Evolutionary conservation across 2,113 vertebrate genomes (phyloP), one percentile per base, ranked within the genome.

Genomic region (Labeo catla): DNA sequence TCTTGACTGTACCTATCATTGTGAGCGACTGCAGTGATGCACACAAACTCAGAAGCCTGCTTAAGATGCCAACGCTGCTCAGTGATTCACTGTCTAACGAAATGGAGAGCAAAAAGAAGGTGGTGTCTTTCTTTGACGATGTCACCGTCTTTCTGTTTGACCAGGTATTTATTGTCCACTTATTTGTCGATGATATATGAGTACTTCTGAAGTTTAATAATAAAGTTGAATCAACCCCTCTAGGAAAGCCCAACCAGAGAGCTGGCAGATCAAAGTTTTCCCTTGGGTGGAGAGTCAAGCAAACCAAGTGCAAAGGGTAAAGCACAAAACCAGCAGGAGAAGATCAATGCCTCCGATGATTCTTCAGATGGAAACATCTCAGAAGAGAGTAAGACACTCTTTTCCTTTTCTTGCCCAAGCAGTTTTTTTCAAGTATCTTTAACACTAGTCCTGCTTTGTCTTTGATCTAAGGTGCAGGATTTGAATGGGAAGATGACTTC

Each of bases 141-240:
- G 98, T 99, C 86, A 99, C 98, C 2, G 96, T 99, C 92, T 98
- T 98, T 92, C 94, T 99, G 91, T 99, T 99, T 0, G 97, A 99
- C 93, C 97, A 99, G 96, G 98, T 99, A 36, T 54, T 54, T 54
- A 1, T 21, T n/a, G 3, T 39, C 66, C 66, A 76, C 19, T 12
- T 49, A 77, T 77, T 77, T 76, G 52, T 36, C 23, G 0, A 5
- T 34, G 49, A 77, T 4, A 77, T 77, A 21, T 77, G 10, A 50
- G 13, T 77, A 8, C 11, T 54, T 80, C 28, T 66, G 9, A 68
- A 34, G 63, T 70, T 50, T 54, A 54, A 36, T 70, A n/a, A 21
- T 50, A 49, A 11, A 45, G 59, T 19, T 52, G 7, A 39, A 49
- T n/a, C 63, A 9, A 19, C 57, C 43, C 63, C 28, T 50, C 0